phyloP scores from a whole-genome alignment of 2,888 invertebrate genomes.

The Tiliacea citrago region DNA sequence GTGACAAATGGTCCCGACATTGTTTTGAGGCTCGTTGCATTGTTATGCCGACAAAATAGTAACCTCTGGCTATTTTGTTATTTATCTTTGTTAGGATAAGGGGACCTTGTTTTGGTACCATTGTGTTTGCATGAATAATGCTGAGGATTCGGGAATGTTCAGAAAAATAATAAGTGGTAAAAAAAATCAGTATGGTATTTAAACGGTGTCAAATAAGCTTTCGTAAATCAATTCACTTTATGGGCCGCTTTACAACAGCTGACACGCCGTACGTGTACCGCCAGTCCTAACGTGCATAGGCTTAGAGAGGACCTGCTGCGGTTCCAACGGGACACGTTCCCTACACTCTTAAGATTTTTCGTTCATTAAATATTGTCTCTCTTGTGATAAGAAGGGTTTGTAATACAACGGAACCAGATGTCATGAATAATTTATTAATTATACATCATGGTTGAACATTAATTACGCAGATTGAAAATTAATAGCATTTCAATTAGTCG shows the following conservation, averaged over 20 bases:
- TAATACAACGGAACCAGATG: neutral
- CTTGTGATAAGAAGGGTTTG: neutral
- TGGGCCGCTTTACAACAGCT: too few species aligned
- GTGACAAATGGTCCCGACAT: conserved; percentile 51
- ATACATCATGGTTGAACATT: neutral
- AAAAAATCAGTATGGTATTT: neutral
- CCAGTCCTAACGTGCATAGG: neutral
- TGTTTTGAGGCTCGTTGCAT: conserved; percentile 52
- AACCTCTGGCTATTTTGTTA: conserved; percentile 39
- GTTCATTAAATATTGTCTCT: neutral
- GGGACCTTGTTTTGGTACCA: neutral
- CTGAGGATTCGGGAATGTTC: neutral
- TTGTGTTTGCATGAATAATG: conserved; percentile 21
- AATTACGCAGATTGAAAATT: conserved; percentile 21
- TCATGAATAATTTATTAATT: conserved; percentile 18
- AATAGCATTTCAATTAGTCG: conserved; percentile 25
- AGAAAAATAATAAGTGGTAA: neutral
- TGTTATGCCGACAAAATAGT: conserved; percentile 43
- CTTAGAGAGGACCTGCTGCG: too few species aligned
- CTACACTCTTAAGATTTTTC: neutral
- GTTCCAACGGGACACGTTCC: too few species aligned
- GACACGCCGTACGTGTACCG: too few species aligned
- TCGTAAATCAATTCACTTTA: neutral
- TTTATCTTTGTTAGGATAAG: conserved; percentile 34
- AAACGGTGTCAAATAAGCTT: too few species aligned